phyloP scores from a whole-genome alignment of 2,888 invertebrate genomes.

The Chorisops tibialis region DNA sequence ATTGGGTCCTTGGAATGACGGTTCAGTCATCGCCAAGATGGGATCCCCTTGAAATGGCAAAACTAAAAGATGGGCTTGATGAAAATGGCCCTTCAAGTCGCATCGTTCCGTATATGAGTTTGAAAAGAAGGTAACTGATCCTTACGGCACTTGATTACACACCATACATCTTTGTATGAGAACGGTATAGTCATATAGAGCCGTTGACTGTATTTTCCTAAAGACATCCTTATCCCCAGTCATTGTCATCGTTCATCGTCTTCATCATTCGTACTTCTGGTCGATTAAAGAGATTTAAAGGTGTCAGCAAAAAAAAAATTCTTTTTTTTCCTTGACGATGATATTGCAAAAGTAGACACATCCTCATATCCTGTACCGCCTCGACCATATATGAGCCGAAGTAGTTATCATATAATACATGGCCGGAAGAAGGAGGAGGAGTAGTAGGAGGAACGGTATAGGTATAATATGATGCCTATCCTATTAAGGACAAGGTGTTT shows the following conservation, averaged over 20 bases:
- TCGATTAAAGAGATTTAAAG: constrained; percentile 33
- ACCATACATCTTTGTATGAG: not conserved
- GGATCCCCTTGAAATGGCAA: not conserved
- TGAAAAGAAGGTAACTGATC: constrained; percentile 4
- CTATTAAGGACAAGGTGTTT: constrained; percentile 31
- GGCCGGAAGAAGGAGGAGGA: not conserved
- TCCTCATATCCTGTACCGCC: not conserved
- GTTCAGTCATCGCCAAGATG: not conserved
- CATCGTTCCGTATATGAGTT: not conserved
- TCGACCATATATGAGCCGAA: constrained; percentile 4
- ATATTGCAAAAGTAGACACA: constrained; percentile 24
- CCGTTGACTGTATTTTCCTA: constrained; percentile 11
- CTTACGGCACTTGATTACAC: not conserved
- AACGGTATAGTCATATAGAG: not conserved
- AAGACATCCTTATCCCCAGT: constrained; percentile 19
- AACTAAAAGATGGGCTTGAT: not conserved
- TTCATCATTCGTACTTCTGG: constrained; percentile 30
- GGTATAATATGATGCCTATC: constrained; percentile 3
- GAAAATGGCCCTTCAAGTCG: no score
- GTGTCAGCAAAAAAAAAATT: constrained; percentile 34
- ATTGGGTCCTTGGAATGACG: not conserved
- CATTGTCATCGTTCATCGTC: constrained; percentile 28
- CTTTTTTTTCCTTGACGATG: constrained; percentile 23
- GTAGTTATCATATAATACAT: not conserved
- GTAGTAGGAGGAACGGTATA: not conserved